Evolutionary conservation across 2,888 invertebrate species (phyloP).

Genomic region (Dioctria rufipes): DNA sequence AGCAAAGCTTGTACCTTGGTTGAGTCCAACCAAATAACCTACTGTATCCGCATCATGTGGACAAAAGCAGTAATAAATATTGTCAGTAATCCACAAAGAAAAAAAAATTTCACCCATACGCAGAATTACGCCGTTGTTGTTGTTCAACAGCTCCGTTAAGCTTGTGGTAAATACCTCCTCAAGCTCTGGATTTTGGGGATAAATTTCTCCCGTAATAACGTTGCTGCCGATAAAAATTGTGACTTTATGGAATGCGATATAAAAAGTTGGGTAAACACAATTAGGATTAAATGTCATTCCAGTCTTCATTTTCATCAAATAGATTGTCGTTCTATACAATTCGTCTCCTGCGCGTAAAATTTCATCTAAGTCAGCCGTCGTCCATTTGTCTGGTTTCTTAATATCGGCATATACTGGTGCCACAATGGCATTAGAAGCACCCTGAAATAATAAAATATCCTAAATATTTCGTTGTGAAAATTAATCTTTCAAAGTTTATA

Average conservation of each 20-base stretch:
- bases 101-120: conserved; percentile 55
- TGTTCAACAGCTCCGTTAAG: conserved; percentile 53
- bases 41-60: conserved; percentile 55
- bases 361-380: conserved; percentile 54
- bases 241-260: conserved; percentile 57
- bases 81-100: conserved; percentile 60
- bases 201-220: conserved; percentile 38
- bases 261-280: conserved; percentile 60
- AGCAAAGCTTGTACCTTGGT: conserved; percentile 38
- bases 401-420: conserved; percentile 57
- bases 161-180: conserved; percentile 15
- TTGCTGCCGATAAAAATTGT: conserved; percentile 58
- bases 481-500: too few relatives aligned
- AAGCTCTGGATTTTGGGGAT: conserved; percentile 4
- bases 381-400: conserved; percentile 53
- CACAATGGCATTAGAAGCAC: conserved; percentile 59
- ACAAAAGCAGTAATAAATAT: conserved; percentile 54
- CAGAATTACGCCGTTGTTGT: conserved; percentile 58
- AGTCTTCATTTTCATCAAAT: conserved; percentile 54
- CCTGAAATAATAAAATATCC: conserved; percentile 54
- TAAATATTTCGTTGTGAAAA: not conserved
- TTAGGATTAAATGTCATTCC: conserved; percentile 58
- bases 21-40: conserved; percentile 39
- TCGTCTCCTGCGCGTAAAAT: conserved; percentile 59
- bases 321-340: conserved; percentile 58